phyloP scores from a whole-genome alignment of 2,113 vertebrate species.

The Eleginops maclovinus region DNA sequence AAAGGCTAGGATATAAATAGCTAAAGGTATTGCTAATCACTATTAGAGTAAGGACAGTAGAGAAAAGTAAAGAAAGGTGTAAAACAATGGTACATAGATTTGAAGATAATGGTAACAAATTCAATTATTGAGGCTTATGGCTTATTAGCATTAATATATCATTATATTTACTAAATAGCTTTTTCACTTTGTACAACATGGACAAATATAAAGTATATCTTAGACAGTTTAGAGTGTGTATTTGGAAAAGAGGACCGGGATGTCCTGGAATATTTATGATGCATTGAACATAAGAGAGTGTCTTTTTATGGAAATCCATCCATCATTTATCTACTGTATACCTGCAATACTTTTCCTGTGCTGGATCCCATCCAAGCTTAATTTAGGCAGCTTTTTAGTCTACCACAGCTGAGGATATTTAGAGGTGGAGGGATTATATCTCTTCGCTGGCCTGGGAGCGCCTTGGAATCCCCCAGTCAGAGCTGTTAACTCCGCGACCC shows the following conservation, averaged over 20 bases:
- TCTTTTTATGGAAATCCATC: conserved; percentile 4
- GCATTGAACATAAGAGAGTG: not conserved
- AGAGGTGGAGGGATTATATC: no score
- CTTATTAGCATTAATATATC: not conserved
- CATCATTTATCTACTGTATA: not conserved
- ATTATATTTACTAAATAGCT: conserved; percentile 4
- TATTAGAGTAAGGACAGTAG: not conserved
- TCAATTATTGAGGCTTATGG: not conserved
- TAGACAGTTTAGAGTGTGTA: not conserved
- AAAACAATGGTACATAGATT: no score
- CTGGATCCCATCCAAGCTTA: not conserved
- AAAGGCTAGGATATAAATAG: not conserved
- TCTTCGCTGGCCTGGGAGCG: no score
- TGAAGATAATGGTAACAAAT: no score
- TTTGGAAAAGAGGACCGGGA: not conserved
- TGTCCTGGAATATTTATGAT: not conserved
- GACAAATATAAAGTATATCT: not conserved
- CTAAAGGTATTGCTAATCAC: not conserved
- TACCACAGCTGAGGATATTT: not conserved
- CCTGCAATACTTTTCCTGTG: not conserved
- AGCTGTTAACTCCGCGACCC: no score
- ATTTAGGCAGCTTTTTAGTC: not conserved
- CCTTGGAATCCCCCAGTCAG: no score
- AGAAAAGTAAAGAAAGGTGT: not conserved
- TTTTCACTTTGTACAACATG: not conserved